Evolutionary conservation across 2,113 vertebrate species (phyloP), one percentile per base, ranked within the genome.

Genomic region (Helogale parvula): DNA sequence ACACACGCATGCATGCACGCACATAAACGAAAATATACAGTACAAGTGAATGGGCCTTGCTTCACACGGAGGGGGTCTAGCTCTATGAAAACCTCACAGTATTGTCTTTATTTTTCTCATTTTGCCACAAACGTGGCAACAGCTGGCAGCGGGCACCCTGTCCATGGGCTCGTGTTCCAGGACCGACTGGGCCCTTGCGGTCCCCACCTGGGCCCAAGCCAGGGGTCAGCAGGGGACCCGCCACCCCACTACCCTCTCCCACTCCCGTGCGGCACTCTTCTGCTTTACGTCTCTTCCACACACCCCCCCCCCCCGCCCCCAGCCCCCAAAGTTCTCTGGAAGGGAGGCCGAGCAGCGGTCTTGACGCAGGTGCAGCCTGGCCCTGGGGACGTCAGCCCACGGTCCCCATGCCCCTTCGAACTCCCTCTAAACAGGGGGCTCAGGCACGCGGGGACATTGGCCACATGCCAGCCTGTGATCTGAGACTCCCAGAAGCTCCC

Each of bases 331-430:
- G 13, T 68, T 3, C 23, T 5, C 68, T 63, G 66, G 27, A 21
- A 11, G 21, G 21, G 81, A 29, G 35, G 60, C 8, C 29, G 72
- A 21, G 41, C 16, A 41, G 12, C 1, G 0, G 29, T n/a, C 35
- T 50, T 79, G 52, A 45, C 21, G 2, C 21, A 5, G 83, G 50
- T 13, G 21, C 50, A 13, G 12, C 57, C 17, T 16, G 35, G 57
- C 45, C 23, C 54, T 27, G 19, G 33, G 19, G 81, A 66, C 54
- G 47, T 33, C 72, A 74, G 72, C 27, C 5, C 8, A 1, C 3
- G 0, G 60, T 41, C 6, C 0, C 52, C 47, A 10, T 0, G 0
- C 25, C 79, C 50, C 82, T 5, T 57, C 25, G 90, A 35, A 57
- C 10, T 4, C 2, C 54, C 9, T 50, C 69, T 9, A 19, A 57